Conservation (phyloP, 2,888 invertebrate species). For the Tetheella fluctuosa region DNA sequence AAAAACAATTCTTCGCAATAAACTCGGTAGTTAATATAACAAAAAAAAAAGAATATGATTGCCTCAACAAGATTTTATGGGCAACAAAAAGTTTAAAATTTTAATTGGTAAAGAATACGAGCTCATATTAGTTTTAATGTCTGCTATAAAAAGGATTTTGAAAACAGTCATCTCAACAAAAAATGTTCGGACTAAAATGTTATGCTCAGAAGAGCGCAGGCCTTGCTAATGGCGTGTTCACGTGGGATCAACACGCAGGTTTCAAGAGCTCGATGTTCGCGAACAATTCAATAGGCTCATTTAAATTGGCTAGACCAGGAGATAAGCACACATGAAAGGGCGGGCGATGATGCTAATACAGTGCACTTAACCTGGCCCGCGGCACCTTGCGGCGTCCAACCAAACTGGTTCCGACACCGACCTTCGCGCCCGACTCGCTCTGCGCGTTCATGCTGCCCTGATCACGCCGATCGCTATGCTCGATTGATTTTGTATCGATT, state of each 20-base stretch:
- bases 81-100: constrained; percentile 11
- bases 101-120: constrained; percentile 11
- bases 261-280: neutral
- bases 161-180: neutral
- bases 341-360: constrained; percentile 79
- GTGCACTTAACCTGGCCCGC: constrained; percentile 77
- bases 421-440: constrained; percentile 71
- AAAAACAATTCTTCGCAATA: neutral
- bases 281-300: constrained; percentile 74
- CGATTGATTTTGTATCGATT: constrained; percentile 69
- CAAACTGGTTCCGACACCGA: constrained; percentile 77
- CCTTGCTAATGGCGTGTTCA: neutral
- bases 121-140: constrained; percentile 7
- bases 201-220: neutral
- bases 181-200: neutral
- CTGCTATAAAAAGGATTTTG: neutral
- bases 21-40: constrained; percentile 6
- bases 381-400: constrained; percentile 79
- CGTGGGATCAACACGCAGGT: too few species aligned
- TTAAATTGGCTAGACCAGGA: constrained; percentile 71
- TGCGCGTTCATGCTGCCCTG: constrained; percentile 69
- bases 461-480: constrained; percentile 65
- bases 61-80: constrained; percentile 11
- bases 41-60: constrained; percentile 7
- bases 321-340: constrained; percentile 81